Evolutionary conservation across 1,140 invertebrate species (phyloP).

Genomic region (Drosophila yakuba): DNA sequence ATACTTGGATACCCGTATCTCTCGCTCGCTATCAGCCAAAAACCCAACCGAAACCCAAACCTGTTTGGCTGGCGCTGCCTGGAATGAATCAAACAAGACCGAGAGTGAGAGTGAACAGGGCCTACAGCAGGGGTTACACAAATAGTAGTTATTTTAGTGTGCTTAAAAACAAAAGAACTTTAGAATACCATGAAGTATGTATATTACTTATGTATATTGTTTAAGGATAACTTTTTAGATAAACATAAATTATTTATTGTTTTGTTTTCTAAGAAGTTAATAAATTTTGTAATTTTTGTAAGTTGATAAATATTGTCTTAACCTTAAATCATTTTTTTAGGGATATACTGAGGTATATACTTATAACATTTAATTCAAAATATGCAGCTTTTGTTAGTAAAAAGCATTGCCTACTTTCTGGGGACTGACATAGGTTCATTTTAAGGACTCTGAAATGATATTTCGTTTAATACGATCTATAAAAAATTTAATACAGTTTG

Average conservation of each 20-base stretch:
- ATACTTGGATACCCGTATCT: constrained; percentile 27
- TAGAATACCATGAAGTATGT: background rate
- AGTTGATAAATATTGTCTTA: background rate
- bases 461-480: background rate
- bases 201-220: no score
- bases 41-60: constrained; percentile 50
- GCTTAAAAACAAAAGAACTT: no score
- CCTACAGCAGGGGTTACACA: background rate
- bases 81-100: constrained; percentile 42
- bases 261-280: no score
- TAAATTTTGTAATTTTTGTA: no score
- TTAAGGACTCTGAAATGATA: background rate
- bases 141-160: background rate
- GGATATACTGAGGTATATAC: no score
- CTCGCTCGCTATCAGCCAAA: constrained; percentile 35
- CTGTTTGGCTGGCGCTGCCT: constrained; percentile 47
- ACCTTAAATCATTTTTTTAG: no score
- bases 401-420: constrained; percentile 1
- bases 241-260: background rate
- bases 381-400: no score
- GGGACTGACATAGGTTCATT: background rate
- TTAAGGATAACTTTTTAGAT: no score
- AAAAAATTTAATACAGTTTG: no score
- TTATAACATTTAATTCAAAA: no score
- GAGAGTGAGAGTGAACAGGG: constrained; percentile 70